Base-by-base conservation (phyloP, 2,797 vertebrate genomes). In the Lophotriccus pileatus region DNA sequence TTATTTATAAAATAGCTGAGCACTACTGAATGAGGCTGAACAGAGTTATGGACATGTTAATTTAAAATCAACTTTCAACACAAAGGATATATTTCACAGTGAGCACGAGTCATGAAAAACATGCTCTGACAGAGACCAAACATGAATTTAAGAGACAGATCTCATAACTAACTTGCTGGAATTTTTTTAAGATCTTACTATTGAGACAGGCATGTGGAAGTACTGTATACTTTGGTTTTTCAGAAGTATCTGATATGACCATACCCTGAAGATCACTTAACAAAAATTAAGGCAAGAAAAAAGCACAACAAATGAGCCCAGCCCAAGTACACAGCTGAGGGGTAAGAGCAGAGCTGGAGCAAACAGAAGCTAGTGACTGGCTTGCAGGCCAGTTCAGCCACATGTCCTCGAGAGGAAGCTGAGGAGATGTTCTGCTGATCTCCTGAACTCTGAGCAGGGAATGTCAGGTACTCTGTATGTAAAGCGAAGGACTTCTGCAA, bases 381-480 rank as follows among this genome's bases (percentile, higher is more conserved):
- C 12, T 10, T 55, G 28, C 55, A 62, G 46, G 28, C 14, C 2
- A 7, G 47, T 52, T 30, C 50, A 52, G 37, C 13, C n/a, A 21
- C 13, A 22, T 0, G 0, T 30, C 25, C 39, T 37, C 2, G 0
- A 19, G 53, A n/a, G 9, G 14, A 77, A 49, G 34, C 21, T 70
- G 66, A 74, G 49, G 25, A 56, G 30, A 3, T 28, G 12, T 22
- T 52, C 67, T 79, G 12, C 18, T 50, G 10, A 43, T 41, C 12
- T 69, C 36, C 36, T 62, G 36, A 64, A 39, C 30, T 41, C 49
- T 2, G 1, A 50, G 20, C 1, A 9, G 23, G 15, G 37, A 80
- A 55, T 28, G 10, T 19, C 69, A 43, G 39, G 25, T 49, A 30
- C 25, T 66, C 39, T 50, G 25, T 27, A 37, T 7, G 20, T 4